These are phyloP conservation scores for Homalodisca vitripennis DNA, from an alignment of 1,140 invertebrate species.

Conservation along the genomic window DNA sequence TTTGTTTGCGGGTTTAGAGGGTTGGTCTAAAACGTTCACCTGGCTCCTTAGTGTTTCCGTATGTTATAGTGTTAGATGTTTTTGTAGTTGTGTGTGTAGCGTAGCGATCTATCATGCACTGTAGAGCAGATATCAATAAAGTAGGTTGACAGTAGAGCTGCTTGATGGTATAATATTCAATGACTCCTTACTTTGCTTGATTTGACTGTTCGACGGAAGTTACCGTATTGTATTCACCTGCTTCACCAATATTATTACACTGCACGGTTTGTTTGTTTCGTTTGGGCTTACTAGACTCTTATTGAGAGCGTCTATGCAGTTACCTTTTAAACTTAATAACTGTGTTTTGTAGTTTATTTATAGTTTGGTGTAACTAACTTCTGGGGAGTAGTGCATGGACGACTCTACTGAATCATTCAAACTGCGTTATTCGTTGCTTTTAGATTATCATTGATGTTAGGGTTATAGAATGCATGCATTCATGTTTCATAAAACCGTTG, in stretches of 20 bases:
- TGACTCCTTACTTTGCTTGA: conserved; percentile 22
- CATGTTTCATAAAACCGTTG: not conserved
- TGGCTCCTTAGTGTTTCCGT: conserved; percentile 43
- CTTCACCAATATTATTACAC: conserved; percentile 27
- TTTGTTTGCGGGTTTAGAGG: conserved; percentile 43
- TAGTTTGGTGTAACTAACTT: conserved; percentile 12
- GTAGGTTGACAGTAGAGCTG: conserved; percentile 51
- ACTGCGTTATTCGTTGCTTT: conserved; percentile 24
- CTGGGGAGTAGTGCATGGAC: conserved; percentile 14
- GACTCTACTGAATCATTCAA: not conserved
- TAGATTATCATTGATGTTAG: conserved; percentile 16
- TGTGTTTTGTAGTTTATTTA: not conserved
- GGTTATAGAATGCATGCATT: conserved; percentile 20
- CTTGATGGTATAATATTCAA: conserved; percentile 42
- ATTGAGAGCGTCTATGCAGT: conserved; percentile 6
- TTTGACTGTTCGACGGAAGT: conserved; percentile 5
- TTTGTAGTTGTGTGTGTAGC: conserved; percentile 51
- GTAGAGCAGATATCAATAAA: conserved; percentile 51
- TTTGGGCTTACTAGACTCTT: conserved; percentile 27
- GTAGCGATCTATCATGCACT: conserved; percentile 47
- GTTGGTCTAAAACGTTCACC: conserved; percentile 41
- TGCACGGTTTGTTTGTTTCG: conserved; percentile 27
- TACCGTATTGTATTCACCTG: no score
- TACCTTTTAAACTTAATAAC: not conserved
- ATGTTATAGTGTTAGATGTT: conserved; percentile 48